A percentile compares a stretch with the other conserved stretches of the same genome.
These are phyloP conservation scores for Lithophane socia DNA, from an alignment of 2,888 invertebrate species.

Conservation along the genomic window DNA sequence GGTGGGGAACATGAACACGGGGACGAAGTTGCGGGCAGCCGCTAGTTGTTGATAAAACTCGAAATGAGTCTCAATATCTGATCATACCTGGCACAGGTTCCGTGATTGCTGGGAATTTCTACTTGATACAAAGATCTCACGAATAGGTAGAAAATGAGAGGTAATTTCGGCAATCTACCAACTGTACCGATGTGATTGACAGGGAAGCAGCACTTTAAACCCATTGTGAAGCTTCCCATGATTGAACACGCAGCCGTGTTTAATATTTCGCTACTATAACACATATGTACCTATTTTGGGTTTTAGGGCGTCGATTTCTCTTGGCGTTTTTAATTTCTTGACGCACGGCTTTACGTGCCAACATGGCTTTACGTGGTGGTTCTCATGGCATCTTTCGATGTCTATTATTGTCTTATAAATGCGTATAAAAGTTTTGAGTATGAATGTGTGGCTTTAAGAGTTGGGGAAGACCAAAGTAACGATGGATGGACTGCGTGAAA, in stretches of 20 bases:
- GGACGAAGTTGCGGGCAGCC: no score
- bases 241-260: conserved; percentile 12
- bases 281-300: background rate
- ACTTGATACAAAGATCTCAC: conserved; percentile 30
- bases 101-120: conserved; percentile 2
- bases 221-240: conserved; percentile 26
- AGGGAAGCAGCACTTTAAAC: conserved; percentile 29
- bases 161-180: conserved; percentile 11
- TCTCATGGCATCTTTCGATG: background rate
- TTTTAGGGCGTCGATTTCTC: background rate
- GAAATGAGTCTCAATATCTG: background rate
- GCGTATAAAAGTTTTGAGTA: background rate
- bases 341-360: no score
- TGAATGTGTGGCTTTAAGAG: no score
- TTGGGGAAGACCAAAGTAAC: no score
- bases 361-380: no score
- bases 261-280: background rate
- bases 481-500: no score
- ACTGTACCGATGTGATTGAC: conserved; percentile 27
- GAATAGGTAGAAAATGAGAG: conserved; percentile 32
- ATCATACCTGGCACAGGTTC: background rate
- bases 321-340: background rate
- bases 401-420: background rate
- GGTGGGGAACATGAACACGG: no score
- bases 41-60: background rate